phyloP scores from a whole-genome alignment of 2,888 invertebrate species.

The Drosophila pseudotakahashii region DNA sequence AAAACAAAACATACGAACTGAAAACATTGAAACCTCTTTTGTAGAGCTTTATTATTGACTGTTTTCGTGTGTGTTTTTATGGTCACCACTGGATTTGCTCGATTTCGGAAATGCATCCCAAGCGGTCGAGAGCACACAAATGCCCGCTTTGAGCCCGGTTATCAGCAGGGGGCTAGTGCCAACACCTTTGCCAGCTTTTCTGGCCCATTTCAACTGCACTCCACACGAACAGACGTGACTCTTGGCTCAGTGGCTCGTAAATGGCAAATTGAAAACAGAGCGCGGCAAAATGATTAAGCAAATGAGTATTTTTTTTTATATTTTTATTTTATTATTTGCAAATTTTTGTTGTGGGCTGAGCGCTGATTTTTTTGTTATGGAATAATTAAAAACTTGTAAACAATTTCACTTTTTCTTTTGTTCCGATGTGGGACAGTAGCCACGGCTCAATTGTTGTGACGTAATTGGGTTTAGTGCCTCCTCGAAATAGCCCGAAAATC shows the following conservation, averaged over 20 bases:
- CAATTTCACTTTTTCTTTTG: conserved; percentile 67
- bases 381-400: conserved; percentile 63
- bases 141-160: conserved; percentile 17
- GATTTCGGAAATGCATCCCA: conserved; percentile 31
- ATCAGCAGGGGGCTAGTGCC: conserved; percentile 32
- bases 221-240: conserved; percentile 65
- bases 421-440: conserved; percentile 23
- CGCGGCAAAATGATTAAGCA: conserved; percentile 46
- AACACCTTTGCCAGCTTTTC: conserved; percentile 9
- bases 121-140: conserved; percentile 19
- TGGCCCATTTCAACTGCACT: conserved; percentile 9
- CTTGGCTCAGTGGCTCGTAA: conserved; percentile 30
- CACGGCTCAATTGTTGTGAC: conserved; percentile 52
- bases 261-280: conserved; percentile 27
- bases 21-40: conserved; percentile 78
- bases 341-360: conserved; percentile 29
- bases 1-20: conserved; percentile 43
- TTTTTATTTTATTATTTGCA: conserved; percentile 6
- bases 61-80: conserved; percentile 46
- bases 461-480: conserved; percentile 58
- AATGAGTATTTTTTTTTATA: conserved; percentile 25
- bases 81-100: conserved; percentile 20
- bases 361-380: conserved; percentile 49
- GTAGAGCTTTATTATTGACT: conserved; percentile 73
- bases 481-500: conserved; percentile 44